Evolutionary conservation across 1,140 invertebrate genomes (phyloP).

Genomic region (Helicoverpa zea): DNA sequence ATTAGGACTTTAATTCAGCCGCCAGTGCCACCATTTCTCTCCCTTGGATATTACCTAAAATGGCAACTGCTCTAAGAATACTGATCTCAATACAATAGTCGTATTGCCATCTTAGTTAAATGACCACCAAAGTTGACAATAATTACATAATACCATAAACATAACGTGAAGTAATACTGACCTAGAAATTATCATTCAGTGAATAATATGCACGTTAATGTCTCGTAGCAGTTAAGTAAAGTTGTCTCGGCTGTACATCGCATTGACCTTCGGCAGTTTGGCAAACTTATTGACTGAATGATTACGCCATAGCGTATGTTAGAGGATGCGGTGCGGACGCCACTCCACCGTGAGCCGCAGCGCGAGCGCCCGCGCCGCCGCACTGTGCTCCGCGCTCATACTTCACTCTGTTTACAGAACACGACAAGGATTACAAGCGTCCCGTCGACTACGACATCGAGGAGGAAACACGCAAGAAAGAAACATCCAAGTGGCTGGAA

Average conservation of each 20-base stretch:
- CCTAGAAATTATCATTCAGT: constrained; percentile 77
- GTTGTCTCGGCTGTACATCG: constrained; percentile 77
- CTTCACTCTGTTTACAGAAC: constrained; percentile 73
- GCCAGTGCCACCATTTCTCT: constrained; percentile 6
- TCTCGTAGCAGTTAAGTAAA: constrained; percentile 72
- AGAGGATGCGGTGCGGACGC: constrained; percentile 62
- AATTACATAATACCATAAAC: constrained; percentile 58
- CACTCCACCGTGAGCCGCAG: constrained; percentile 62
- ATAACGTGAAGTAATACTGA: constrained; percentile 60
- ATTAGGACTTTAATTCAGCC: neutral
- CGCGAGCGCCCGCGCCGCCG: constrained; percentile 66
- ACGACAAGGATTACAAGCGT: constrained; percentile 92
- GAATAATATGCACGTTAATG: constrained; percentile 69
- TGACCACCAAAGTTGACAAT: constrained; percentile 41
- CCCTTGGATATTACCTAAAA: constrained; percentile 20
- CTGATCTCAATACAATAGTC: constrained; percentile 28
- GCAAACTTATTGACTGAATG: constrained; percentile 82
- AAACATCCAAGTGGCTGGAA: constrained; percentile 96
- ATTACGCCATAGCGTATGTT: constrained; percentile 77
- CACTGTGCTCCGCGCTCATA: constrained; percentile 55
- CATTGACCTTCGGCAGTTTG: constrained; percentile 84
- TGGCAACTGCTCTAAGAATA: neutral
- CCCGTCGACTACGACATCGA: constrained; percentile 95
- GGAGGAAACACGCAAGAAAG: constrained; percentile 95
- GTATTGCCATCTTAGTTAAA: constrained; percentile 39